These are phyloP conservation scores for Poecilia latipinna DNA, from an alignment of 2,113 vertebrate genomes.

Conservation along the genomic window DNA sequence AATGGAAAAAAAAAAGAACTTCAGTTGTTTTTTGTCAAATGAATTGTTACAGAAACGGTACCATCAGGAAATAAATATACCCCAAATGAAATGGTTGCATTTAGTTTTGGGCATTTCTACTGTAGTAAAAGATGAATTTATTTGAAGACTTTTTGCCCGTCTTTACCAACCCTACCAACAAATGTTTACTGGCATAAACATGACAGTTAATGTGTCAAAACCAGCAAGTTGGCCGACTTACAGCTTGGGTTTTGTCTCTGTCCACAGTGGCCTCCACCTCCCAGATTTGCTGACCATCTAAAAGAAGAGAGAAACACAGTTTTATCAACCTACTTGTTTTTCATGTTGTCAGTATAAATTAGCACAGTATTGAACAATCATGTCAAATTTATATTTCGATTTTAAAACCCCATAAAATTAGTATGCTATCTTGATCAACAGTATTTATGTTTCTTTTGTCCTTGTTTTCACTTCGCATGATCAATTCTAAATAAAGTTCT, in stretches of 20 bases:
- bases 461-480: background rate
- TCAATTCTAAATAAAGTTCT: background rate
- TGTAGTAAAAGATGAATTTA: no score
- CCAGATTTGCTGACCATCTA: constrained; percentile 95
- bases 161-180: background rate
- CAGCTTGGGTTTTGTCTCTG: constrained; percentile 93
- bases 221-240: constrained; percentile 76
- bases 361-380: background rate
- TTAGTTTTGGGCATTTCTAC: no score
- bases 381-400: background rate
- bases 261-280: constrained; percentile 93
- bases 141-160: no score
- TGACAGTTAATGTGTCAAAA: background rate
- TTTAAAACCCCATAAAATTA: background rate
- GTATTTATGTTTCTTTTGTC: background rate
- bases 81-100: no score
- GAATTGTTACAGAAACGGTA: no score
- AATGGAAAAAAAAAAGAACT: no score
- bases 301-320: constrained; percentile 43
- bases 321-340: background rate
- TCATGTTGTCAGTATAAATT: background rate
- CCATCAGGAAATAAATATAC: no score
- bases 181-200: background rate
- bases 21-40: no score
- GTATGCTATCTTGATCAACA: no score